Evolutionary conservation across 2,113 vertebrate genomes (phyloP).

Genomic region (Brienomyrus brachyistius): DNA sequence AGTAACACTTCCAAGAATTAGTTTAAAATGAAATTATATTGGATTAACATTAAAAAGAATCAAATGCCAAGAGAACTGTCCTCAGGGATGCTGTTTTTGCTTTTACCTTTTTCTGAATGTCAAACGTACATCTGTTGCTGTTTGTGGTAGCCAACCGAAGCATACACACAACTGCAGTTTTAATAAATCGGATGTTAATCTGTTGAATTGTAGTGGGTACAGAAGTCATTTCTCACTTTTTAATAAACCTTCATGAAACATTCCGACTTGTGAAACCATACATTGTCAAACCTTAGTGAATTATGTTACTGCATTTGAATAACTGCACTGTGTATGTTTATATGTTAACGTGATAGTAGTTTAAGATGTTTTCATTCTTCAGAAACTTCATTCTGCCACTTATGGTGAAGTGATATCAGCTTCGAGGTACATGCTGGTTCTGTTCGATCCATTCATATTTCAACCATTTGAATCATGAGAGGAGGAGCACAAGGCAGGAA

Average conservation of each 20-base stretch:
- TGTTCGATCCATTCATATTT: not conserved
- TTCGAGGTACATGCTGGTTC: not conserved
- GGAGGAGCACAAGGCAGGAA: not conserved
- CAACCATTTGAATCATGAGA: not conserved
- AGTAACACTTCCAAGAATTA: not conserved
- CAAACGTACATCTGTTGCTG: not conserved
- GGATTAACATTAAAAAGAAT: not conserved
- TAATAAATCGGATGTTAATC: not conserved
- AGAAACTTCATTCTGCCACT: not conserved
- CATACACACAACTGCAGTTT: not conserved
- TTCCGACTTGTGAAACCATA: not conserved
- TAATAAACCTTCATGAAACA: not conserved
- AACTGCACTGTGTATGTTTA: not conserved
- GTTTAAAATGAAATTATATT: not conserved
- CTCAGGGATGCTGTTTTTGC: not conserved
- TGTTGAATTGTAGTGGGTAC: not conserved
- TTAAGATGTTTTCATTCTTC: not conserved
- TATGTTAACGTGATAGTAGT: not conserved
- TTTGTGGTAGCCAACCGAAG: not conserved
- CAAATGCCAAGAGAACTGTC: not conserved
- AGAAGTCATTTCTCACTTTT: not conserved
- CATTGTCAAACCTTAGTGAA: not conserved
- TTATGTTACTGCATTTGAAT: not conserved
- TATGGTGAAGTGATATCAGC: not conserved
- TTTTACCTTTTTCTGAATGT: slow-evolving; percentile 8